Base-by-base conservation (phyloP, 2,797 vertebrate genomes). In the Falco rusticolus region DNA sequence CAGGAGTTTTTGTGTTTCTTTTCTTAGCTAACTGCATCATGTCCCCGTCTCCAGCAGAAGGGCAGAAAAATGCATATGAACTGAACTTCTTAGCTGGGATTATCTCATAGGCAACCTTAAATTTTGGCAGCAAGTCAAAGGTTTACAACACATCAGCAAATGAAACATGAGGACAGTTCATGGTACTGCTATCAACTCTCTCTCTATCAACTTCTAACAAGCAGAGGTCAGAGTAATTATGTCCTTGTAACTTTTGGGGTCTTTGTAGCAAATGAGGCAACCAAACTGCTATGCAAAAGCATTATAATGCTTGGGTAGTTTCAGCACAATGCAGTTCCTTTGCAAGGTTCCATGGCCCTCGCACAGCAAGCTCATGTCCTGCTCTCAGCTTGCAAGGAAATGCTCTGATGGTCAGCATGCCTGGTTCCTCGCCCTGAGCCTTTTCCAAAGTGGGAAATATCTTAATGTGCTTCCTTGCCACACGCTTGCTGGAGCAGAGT, bases 11-110 rank as follows among this genome's bases (percentile, higher is more conserved):
- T 77, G 48, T 82, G 48, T 64, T 96, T 89, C 75, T 97, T 92
- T 94, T 93, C 84, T 94, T 87, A 92, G 92, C 78, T 85, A 60
- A 77, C 86, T 94, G 84, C 68, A 91, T 92, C 87, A 56, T 92
- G 56, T 25, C 60, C 22, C 78, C 65, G 26, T 74, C 68, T 94
- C 69, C 47, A 83, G 47, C 71, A 90, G 75, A 80, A 81, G 70
- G 64, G 65, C 92, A 92, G 90, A 50, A 89, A 92, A 87, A 94
- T 80, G 81, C 63, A 60, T 18, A 90, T 57, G 59, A 83, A 82
- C 63, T 39, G 68, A 94, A 76, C 45, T 82, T 87, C 63, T 93
- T 78, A 83, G 60, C 57, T 54, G 33, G 50, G 61, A 94, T 93
- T 96, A 89, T 88, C 78, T 92, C 85, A 75, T 76, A 78, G 57